Evolutionary conservation across 2,113 vertebrate genomes (phyloP), one percentile per base, ranked within the genome.

Genomic region (Hippopotamus amphibius): DNA sequence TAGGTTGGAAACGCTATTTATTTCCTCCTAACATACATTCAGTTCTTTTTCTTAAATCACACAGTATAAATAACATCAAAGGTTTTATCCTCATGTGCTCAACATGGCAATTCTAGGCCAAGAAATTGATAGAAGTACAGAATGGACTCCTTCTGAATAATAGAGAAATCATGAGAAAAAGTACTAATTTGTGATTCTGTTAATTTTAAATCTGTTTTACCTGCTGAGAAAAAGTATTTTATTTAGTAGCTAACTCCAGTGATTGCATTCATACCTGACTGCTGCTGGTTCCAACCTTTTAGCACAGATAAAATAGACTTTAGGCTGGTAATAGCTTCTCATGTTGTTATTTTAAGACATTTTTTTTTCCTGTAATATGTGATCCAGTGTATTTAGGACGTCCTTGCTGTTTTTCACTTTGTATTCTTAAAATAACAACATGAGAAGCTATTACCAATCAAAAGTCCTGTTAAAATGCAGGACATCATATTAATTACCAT

Each of bases 111-210:
- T 97, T 79, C 37, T 86, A 77, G 85, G 33, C 69, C 57, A 92
- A n/a, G 63, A 94, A 95, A 69, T 24, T 69, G 53, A 66, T 33
- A 77, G 12, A 43, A 61, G 30, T 66, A 55, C 14, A 85, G 71
- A 91, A 85, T 77, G 30, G 53, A 76, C 33, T 86, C n/a, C 59
- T 12, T 68, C 26, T 63, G 53, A 66, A 41, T 81, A 68, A 80
- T n/a, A 83, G 74, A 83, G 55, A 88, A 94, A 69, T 83, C 93
- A 26, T 84, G 71, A 94, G 19, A 55, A 87, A 84, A 92, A 80
- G 33, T 74, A 63, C 41, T 79, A n/a, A 72, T 63, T 84, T 96
- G 3, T 91, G 61, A 16, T 68, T 74, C 21, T 26, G 66, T 77
- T 61, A 66, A 46, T 68, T 84, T 80, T 63, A 81, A 90, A 48